Base-by-base conservation (phyloP, 2,797 vertebrate genomes). In the Meda fulgida region DNA sequence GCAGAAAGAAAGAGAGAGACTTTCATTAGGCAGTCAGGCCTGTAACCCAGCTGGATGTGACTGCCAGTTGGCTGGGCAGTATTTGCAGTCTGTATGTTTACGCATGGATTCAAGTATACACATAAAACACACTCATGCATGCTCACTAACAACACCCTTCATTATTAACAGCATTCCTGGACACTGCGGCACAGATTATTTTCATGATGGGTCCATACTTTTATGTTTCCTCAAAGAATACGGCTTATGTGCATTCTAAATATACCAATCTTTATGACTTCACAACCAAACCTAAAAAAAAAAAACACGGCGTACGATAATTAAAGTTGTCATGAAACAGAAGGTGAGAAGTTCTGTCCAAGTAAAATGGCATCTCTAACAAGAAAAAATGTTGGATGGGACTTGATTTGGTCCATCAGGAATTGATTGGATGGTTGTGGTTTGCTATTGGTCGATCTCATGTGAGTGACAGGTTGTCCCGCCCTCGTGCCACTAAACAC, bases 21-120 rank as follows among this genome's bases (percentile, higher is more conserved):
- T 92, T 94, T 95, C 94, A 95, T 95, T 95, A 95, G 92, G 92
- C 94, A 94, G 92, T 90, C 92, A 78, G 85, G 80, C 80, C 80
- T 89, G 92, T 93, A 94, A 93, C 93, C 93, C 94, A 94, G 94
- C 93, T 94, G 92, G 91, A 92, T 92, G 91, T 90, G 91, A 92
- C 89, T 94, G 94, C 92, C 93, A 94, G 92, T 91, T 93, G 93
- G 92, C 92, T 93, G 93, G 85, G 80, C 84, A 91, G 87, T 75
- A 80, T 78, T 60, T 72, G 58, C 43, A 55, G 78, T 71, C 40
- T 83, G 67, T 65, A 36, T 73, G 75, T 83, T 83, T 86, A 77
- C 76, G 51, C 66, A 86, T 86, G 55, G 80, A 78, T 78, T 82
- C 48, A 34, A 71, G 43, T 66, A 72, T 78, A 46, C 19, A 58